Evolutionary conservation across 1,140 invertebrate species (phyloP), one percentile per base, ranked within the genome.

Genomic region (Solen grandis): DNA sequence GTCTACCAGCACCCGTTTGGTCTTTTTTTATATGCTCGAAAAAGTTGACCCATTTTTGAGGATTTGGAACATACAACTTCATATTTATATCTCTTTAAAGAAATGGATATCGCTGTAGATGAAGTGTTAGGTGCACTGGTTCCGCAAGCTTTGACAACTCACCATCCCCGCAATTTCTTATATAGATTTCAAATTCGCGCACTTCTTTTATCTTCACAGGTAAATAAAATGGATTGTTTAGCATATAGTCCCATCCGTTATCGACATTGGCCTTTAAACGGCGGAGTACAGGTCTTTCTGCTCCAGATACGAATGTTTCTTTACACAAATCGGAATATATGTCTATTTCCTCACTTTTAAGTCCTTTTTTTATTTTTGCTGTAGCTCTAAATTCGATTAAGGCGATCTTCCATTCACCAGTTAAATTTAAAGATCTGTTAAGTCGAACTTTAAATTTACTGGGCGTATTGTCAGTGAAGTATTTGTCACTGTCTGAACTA

Each of bases 31-130:
- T n/a, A 5, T 22, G 25, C 38, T 68, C 38, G 46, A 68, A 68
- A 29, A 68, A 68, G 14, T 36, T 19, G 19, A 46, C 25, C 66
- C 38, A 70, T 29, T 52, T 70, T 54, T 70, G 66, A 52, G 66
- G 50, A 54, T 70, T 70, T 52, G 63, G 41, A 10, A 46, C 41
- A 46, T 46, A 46, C 19, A 46, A 46, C 41, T 46, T 46, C 41
- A 46, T 46, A 19, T 46, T 46, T 46, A n/a, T n/a, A n/a, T 46
- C 41, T 46, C 19, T 41, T 16, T 25, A n/a, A 27, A 52, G 27
- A 29, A 70, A 70, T 13, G 66, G 66, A 70, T 70, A 70, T 41
- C 41, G 38, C 27, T 70, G 36, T 29, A 70, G 54, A 70, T 70
- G 66, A 70, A 70, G 66, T 54, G 66, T 70, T 4, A 25, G 25